Percentiles rank a stretch among this genome's conserved stretches.
phyloP scores from a whole-genome alignment of 1,140 invertebrate genomes.

The Steinernema khuongi region DNA sequence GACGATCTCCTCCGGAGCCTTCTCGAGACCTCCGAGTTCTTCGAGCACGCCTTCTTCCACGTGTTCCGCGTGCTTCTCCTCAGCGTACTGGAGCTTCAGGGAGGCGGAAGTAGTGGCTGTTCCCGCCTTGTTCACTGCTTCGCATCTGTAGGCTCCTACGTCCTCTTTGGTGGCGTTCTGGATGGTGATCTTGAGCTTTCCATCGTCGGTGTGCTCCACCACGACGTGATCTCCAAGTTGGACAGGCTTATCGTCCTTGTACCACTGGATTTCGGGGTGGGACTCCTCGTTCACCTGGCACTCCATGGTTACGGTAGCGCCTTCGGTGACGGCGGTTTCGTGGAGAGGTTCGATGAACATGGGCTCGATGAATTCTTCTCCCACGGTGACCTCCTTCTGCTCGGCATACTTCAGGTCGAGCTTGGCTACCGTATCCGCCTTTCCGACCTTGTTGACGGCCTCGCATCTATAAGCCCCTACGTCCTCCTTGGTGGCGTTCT shows the following conservation, averaged over 20 bases:
- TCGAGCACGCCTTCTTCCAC: conserved; percentile 22
- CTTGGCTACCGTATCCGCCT: conserved; percentile 28
- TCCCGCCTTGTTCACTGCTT: conserved; percentile 35
- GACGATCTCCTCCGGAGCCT: background rate
- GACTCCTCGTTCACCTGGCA: conserved; percentile 50
- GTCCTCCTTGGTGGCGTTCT: conserved; percentile 46
- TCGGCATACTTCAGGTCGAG: conserved; percentile 35
- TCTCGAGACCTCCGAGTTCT: conserved; percentile 26
- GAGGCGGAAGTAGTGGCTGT: conserved; percentile 27
- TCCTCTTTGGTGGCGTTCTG: conserved; percentile 44
- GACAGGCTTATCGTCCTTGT: conserved; percentile 46
- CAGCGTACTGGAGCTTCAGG: conserved; percentile 33
- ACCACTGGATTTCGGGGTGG: conserved; percentile 53
- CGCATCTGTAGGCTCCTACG: conserved; percentile 46
- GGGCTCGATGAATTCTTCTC: conserved; percentile 39
- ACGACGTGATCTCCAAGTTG: conserved; percentile 36
- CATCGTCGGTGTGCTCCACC: conserved; percentile 43
- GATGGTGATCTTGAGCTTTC: conserved; percentile 47
- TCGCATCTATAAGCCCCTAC: conserved; percentile 47
- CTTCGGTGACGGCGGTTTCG: conserved; percentile 41
- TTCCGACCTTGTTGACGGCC: conserved; percentile 37
- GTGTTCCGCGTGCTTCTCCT: conserved; percentile 18
- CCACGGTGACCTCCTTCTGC: background rate
- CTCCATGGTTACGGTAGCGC: conserved; percentile 45
- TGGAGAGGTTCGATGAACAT: conserved; percentile 48